Base-by-base conservation (phyloP, 2,888 invertebrate species). In the Zootermopsis nevadensis region DNA sequence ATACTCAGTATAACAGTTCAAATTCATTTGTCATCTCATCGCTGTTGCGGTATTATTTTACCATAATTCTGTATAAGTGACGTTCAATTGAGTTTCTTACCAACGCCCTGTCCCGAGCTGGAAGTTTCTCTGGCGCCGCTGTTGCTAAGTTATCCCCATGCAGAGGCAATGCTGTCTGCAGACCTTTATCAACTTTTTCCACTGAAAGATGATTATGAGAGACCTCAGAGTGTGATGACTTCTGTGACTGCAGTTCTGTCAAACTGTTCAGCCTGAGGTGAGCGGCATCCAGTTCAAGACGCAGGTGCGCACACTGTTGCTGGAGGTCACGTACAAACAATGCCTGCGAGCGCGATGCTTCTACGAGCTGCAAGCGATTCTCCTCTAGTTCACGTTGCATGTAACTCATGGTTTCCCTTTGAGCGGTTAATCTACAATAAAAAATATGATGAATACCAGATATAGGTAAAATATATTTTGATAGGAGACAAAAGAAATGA, bases 351-450 rank as follows among this genome's bases (percentile, higher is more conserved):
- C 72, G 81, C 19, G 83, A 82, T n/a, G 83, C 82, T n/a, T 79
- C 74, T 38, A 84, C 66, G 12, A 84, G 30, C 74, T 83, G 72
- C 19, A 38, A 15, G 38, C 82, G 82, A 77, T 77, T 83, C 30
- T 83, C 81, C 53, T 84, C 81, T 30, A 84, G 35, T 55, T 82
- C 77, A 10, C 42, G 38, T 24, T 81, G 82, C 31, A 84, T 66
- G 38, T 27, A 35, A 19, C 67, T 67, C 80, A 82, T 72, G n/a
- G 83, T 81, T 30, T 81, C 77, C n/a, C 82, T 69, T 69, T 85
- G 84, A 24, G 42, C 35, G 27, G 82, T 66, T 67, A 85, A 84
- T 74, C 85, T 85, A 33, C 38, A 79, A 8, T 60, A 48, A 48
- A 48, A 15, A 48, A 19, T 19, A 48, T 48, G 1, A 42, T 8